These are phyloP conservation scores for Eira barbara DNA, from an alignment of 2,113 vertebrate genomes.

Conservation along the genomic window DNA sequence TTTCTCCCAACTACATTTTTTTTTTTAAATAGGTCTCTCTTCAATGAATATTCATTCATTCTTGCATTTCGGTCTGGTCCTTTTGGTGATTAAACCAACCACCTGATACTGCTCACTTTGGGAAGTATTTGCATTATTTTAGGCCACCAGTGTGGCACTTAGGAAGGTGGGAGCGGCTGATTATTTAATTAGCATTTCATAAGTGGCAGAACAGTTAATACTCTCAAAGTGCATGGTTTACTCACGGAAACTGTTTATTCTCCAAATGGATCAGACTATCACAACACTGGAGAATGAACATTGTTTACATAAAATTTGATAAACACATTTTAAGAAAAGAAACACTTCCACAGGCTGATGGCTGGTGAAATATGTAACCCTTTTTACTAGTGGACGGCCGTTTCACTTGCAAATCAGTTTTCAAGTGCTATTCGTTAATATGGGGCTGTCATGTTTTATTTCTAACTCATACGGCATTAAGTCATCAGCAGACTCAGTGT, in stretches of 20 bases:
- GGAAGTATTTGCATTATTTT: slow-evolving; percentile 11
- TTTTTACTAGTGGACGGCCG: not conserved
- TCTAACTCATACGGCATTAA: not conserved
- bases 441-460: not conserved
- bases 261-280: not conserved
- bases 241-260: not conserved
- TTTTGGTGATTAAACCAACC: slow-evolving; percentile 14
- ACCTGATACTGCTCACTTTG: not conserved
- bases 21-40: not conserved
- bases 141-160: not conserved
- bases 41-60: not conserved
- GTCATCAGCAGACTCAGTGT: not conserved
- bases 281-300: not conserved
- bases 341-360: not conserved
- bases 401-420: slow-evolving; percentile 14
- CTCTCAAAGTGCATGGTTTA: not conserved
- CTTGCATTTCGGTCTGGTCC: not conserved
- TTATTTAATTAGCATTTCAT: slow-evolving; percentile 1
- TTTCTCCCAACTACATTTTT: not conserved
- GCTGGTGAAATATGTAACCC: not conserved
- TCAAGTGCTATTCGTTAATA: not conserved
- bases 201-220: not conserved
- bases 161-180: not conserved
- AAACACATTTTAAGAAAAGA: slow-evolving; percentile 38
- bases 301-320: not conserved